Base-by-base conservation (phyloP, 2,888 invertebrate genomes). In the Didymodactylos carnosus region DNA sequence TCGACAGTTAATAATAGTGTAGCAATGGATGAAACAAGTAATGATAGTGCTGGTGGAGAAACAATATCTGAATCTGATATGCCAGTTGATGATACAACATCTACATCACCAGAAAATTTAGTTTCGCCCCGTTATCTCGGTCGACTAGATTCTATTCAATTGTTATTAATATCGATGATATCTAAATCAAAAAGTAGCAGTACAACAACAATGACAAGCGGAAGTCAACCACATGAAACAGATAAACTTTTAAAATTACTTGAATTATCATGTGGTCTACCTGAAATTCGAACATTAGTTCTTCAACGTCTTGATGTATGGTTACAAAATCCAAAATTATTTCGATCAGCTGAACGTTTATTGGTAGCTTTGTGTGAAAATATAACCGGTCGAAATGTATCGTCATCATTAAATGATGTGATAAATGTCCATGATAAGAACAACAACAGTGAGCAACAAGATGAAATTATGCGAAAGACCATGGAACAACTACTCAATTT, bases 261-360 rank as follows among this genome's bases (percentile, higher is more conserved):
- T 35, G 62, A 62, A 62, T 10, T 35, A 11, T 11, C 92, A 0
- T 89, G 91, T 77, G 94, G 95, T 0, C 88, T 93, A 75, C 88
- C 88, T 0, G 93, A 94, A 84, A 89, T 92, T 76, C 87, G 92
- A 27, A 87, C 89, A 79, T 87, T 90, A 73, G 89, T 90, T 0
- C 89, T 90, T 1, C 88, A 89, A 0, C 88, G 91, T 1, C 86
- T 95, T 29, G 95, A 95, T 82, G 88, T 90, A 78, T 95, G 94
- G 94, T 86, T 95, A 75, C 93, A 94, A 82, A 94, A 94, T 81
- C 93, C 94, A 76, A 97, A 95, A 80, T 83, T 83, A 70, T 29
- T 75, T 72, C 27, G 27, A 35, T n/a, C 39, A 25, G 29, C 62
- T n/a, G 62, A 62, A 35, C 16, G 14, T 35, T 35, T 62, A 62